Base-by-base conservation (phyloP, 2,113 vertebrate genomes). In the Sigmodon hispidus region DNA sequence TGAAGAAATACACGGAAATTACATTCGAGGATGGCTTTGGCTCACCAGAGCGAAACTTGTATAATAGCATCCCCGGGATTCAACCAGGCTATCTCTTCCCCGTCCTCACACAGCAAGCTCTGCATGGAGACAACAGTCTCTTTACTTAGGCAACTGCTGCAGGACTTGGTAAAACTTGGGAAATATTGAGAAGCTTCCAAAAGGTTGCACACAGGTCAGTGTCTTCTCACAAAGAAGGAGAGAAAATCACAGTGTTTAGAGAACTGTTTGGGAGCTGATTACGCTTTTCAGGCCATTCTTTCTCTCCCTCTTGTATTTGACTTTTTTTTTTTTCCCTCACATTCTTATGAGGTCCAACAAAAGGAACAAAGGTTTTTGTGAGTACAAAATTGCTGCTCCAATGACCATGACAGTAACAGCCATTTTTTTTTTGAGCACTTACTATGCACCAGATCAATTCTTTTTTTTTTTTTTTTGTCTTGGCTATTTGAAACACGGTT, bases 1-100 rank as follows among this genome's bases (percentile, higher is more conserved):
- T 97, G 97, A 97, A 93, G 93, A 97, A 96, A 97, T 94, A 96
- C 92, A 95, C 36, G 69, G 96, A 93, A 94, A 97, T 98, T 94
- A 96, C 93, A 93, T 96, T 94, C 40, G 3, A 48, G 24, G 52
- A 87, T 1, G 36, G 55, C 69, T 67, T 67, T 79, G 91, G 92
- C 52, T 96, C 94, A 89, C 91, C 84, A 88, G 93, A 97, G 94
- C 59, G 0, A 86, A 63, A 90, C 94, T 89, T 57, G 65, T 59
- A 91, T 89, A 95, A 98, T 69, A 90, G 88, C 61, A 22, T 43
- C 81, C 21, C 11, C 89, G 90, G 19, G 57, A 95, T 91, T 96
- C 76, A 75, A 57, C 84, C 67, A 8, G 63, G 80, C 72, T 93
- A 43, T 79, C 90, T 88, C 57, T 43, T 55, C 83, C 90, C 36